Evolutionary conservation across 2,797 vertebrate species (phyloP).

Genomic region (Sus cebifrons): DNA sequence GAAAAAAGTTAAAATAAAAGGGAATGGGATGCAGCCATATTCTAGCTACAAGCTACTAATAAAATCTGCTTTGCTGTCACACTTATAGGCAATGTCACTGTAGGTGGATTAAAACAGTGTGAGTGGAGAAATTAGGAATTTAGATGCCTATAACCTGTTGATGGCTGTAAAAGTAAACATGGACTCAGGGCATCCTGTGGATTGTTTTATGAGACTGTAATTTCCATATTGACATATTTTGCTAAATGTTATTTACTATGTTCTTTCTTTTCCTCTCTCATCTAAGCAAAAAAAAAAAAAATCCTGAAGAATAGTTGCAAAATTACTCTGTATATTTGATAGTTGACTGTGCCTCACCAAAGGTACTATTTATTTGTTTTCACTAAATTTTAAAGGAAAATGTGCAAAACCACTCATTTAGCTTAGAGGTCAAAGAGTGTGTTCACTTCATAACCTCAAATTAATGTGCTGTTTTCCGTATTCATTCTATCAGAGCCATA

Average conservation of each 20-base stretch:
- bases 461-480: slow-evolving; percentile 51
- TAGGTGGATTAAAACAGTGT: neutral
- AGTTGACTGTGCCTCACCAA: slow-evolving; percentile 68
- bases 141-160: neutral
- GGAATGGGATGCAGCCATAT: too few relatives aligned
- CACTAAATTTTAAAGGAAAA: slow-evolving; percentile 75
- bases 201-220: neutral
- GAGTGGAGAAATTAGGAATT: neutral
- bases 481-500: neutral
- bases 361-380: slow-evolving; percentile 73
- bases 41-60: neutral
- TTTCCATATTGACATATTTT: neutral
- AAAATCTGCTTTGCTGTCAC: neutral
- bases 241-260: neutral
- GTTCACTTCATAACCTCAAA: slow-evolving; percentile 75
- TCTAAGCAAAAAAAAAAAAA: neutral
- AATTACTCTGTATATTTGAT: slow-evolving; percentile 38
- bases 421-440: slow-evolving; percentile 67
- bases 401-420: slow-evolving; percentile 34
- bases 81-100: neutral
- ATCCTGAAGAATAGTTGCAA: neutral
- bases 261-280: neutral
- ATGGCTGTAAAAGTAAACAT: neutral
- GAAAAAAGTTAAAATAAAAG: neutral
- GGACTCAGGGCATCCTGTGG: neutral